Evolutionary conservation across 2,797 vertebrate genomes (phyloP).

Genomic region (Erethizon dorsatum): DNA sequence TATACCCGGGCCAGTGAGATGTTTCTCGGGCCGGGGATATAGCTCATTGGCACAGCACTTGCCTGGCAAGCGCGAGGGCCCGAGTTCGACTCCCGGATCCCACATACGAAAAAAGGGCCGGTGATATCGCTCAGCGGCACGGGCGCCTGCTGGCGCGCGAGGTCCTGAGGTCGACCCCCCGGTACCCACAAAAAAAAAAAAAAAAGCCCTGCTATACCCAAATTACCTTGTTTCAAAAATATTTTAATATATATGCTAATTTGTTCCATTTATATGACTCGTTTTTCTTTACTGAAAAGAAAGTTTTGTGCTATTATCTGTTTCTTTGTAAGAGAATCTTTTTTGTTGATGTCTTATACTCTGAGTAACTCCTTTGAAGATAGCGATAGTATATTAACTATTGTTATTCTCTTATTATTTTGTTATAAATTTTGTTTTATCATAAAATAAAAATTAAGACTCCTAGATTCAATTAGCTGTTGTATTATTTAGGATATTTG

Average conservation of each 20-base stretch:
- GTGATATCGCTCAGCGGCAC: no score
- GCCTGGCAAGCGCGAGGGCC: no score
- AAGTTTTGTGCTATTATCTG: background rate
- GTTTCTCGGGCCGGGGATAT: no score
- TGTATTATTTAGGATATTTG: conserved; percentile 41
- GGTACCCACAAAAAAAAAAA: no score
- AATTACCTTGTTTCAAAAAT: background rate
- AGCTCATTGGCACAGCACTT: no score
- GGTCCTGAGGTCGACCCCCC: no score
- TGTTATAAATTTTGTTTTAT: background rate
- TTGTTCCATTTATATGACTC: background rate
- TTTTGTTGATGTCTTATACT: background rate
- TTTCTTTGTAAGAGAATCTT: background rate
- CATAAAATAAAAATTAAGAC: background rate
- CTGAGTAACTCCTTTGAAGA: background rate
- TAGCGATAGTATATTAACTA: background rate
- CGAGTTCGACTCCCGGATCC: no score
- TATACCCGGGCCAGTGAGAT: background rate
- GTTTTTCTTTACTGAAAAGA: background rate
- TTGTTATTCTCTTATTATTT: background rate
- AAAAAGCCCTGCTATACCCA: background rate
- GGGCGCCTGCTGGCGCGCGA: no score
- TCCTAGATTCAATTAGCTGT: background rate
- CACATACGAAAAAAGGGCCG: no score
- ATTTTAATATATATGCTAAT: background rate